phyloP scores from a whole-genome alignment of 2,113 vertebrate genomes.

The Picathartes gymnocephalus region DNA sequence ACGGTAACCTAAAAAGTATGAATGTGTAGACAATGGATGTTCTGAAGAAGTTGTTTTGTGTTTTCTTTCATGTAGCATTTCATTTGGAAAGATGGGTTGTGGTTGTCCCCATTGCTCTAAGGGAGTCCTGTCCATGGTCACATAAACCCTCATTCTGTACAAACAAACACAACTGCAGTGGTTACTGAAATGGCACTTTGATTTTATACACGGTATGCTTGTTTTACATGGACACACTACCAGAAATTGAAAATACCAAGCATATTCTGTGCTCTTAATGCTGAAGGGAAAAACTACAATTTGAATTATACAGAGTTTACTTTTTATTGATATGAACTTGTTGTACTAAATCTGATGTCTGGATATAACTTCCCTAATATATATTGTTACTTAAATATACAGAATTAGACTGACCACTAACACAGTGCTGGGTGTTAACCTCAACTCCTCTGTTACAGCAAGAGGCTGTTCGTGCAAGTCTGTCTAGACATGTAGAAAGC shows the following conservation, averaged over 20 bases:
- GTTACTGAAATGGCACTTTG: slow-evolving; percentile 72
- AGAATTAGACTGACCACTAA: slow-evolving; percentile 75
- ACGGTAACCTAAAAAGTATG: slow-evolving; percentile 15
- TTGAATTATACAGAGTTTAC: slow-evolving; percentile 74
- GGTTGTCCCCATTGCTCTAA: slow-evolving; percentile 35
- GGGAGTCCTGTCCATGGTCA: slow-evolving; percentile 23
- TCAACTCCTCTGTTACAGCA: slow-evolving; percentile 47
- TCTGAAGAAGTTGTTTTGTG: neutral
- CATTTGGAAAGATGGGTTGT: slow-evolving; percentile 37
- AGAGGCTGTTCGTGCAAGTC: slow-evolving; percentile 58
- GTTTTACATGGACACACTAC: slow-evolving; percentile 69
- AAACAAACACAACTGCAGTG: slow-evolving; percentile 36
- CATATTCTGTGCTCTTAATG: slow-evolving; percentile 66
- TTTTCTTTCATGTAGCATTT: slow-evolving; percentile 58
- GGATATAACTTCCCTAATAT: slow-evolving; percentile 68
- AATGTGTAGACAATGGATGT: slow-evolving; percentile 33
- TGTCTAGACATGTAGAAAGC: slow-evolving; percentile 74
- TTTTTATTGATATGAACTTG: slow-evolving; percentile 74
- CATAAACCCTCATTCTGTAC: slow-evolving; percentile 65
- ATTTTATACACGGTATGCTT: slow-evolving; percentile 58
- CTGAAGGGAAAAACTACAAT: slow-evolving; percentile 77
- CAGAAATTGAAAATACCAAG: slow-evolving; percentile 65
- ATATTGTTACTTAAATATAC: slow-evolving; percentile 66
- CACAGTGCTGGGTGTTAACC: slow-evolving; percentile 66
- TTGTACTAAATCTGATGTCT: slow-evolving; percentile 71